These are phyloP conservation scores for Myrmecobius fasciatus DNA, from an alignment of 2,113 vertebrate species.

Conservation along the genomic window DNA sequence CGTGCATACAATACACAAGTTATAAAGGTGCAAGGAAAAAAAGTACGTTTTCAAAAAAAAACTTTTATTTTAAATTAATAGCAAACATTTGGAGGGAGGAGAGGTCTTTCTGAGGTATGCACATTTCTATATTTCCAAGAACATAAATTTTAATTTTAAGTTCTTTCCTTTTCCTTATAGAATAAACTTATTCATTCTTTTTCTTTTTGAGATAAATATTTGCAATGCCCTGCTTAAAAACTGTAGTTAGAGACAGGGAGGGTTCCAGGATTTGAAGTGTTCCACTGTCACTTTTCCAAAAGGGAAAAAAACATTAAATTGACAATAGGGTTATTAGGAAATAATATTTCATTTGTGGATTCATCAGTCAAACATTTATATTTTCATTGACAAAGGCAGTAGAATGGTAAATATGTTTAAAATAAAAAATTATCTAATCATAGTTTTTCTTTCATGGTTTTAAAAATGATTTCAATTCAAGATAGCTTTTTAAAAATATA, in stretches of 20 bases:
- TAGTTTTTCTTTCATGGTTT: slow-evolving; percentile 46
- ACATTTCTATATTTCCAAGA: slow-evolving; percentile 53
- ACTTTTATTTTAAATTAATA: slow-evolving; percentile 7
- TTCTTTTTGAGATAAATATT: neutral
- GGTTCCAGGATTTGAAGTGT: slow-evolving; percentile 2
- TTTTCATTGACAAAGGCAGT: slow-evolving; percentile 27
- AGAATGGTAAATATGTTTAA: neutral
- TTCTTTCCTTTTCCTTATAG: neutral
- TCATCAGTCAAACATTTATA: slow-evolving; percentile 10
- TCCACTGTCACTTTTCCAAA: neutral
- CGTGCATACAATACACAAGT: slow-evolving; percentile 35
- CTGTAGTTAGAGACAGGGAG: neutral
- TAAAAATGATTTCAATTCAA: neutral
- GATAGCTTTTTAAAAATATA: slow-evolving; percentile 33
- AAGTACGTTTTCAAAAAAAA: slow-evolving; percentile 1
- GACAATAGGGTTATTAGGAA: neutral
- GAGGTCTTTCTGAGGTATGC: slow-evolving; percentile 33
- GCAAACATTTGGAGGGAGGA: neutral
- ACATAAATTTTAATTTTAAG: neutral
- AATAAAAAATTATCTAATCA: neutral
- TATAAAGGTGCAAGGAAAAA: slow-evolving; percentile 7
- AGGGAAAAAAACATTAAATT: neutral
- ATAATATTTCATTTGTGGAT: slow-evolving; percentile 19
- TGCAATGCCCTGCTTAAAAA: neutral
- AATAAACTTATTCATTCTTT: neutral